Base-by-base conservation (phyloP, 2,888 invertebrate genomes). In the Tuta absoluta region DNA sequence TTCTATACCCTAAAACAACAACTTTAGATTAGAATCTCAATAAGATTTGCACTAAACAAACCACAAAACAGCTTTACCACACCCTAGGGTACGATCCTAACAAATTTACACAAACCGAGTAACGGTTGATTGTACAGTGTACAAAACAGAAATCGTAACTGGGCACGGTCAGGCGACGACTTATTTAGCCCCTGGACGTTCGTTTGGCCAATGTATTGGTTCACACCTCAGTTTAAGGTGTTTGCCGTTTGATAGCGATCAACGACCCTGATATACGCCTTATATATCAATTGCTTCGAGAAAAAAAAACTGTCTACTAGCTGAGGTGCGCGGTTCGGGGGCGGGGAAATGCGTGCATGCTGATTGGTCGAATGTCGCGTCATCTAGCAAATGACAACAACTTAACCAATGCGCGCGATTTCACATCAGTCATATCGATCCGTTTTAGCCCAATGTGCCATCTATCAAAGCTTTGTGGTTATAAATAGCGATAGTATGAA, bases 181-280 rank as follows among this genome's bases (percentile, higher is more conserved):
- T 67, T 68, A 69, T 69, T 69, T 66, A 67, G 66, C 67, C 49
- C 58, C 33, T 62, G 66, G 65, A 60, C 65, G 65, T 64, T 51
- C 66, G 64, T 64, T 51, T 65, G 49, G 59, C 56, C 65, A 49
- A 63, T 65, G 67, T 69, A 70, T 68, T 63, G 69, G 70, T 62
- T 67, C 38, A 64, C 66, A 67, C 66, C 65, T 66, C 60, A 41
- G 56, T 24, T 56, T 45, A 5, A 24, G 57, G 61, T 61, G 19
- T n/a, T 19, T 45, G n/a, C 45, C 17, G 3, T n/a, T n/a, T 62
- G 51, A 12, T 3, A 62, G 62, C 62, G 62, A n/a, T n/a, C n/a
- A n/a, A n/a, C n/a, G n/a, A n/a, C n/a, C n/a, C n/a, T n/a, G n/a
- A 62, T 37, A 51, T 49, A 28, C 2, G 5, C 28, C 8, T 19